These are phyloP conservation scores for Anguilla obscura DNA, from an alignment of 2,797 vertebrate genomes.

Conservation along the genomic window DNA sequence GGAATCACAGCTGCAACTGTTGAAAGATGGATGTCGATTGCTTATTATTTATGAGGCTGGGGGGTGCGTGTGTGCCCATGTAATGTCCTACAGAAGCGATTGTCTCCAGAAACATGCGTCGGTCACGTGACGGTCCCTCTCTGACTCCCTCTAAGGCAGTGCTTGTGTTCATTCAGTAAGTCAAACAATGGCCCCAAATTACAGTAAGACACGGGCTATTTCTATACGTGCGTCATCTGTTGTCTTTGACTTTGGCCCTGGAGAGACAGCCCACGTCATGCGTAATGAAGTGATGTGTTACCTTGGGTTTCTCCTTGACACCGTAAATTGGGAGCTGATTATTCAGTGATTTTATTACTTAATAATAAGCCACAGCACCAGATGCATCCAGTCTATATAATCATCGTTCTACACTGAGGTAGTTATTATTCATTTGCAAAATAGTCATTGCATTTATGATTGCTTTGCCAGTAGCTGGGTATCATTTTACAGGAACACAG, in stretches of 20 bases:
- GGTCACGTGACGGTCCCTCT: neutral
- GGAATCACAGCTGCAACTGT: constrained; percentile 30
- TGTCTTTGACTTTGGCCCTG: neutral
- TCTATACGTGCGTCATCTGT: neutral
- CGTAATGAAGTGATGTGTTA: neutral
- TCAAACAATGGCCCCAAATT: neutral
- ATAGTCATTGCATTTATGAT: neutral
- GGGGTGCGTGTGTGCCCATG: neutral
- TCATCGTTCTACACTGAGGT: neutral
- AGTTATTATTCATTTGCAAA: neutral
- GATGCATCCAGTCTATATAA: constrained; percentile 14
- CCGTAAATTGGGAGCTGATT: neutral
- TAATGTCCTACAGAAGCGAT: neutral
- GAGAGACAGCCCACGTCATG: neutral
- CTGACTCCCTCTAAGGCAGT: neutral
- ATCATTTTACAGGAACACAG: neutral
- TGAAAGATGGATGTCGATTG: constrained; percentile 23
- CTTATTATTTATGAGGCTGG: neutral
- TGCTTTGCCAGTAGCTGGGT: neutral
- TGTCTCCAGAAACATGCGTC: neutral
- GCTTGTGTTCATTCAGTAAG: neutral
- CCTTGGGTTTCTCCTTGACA: constrained; percentile 13
- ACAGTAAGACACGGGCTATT: neutral
- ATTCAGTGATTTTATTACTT: constrained; percentile 8
- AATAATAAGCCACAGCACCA: neutral